These are phyloP conservation scores for Sarcophaga rosellei DNA, from an alignment of 2,888 invertebrate species.

Conservation along the genomic window DNA sequence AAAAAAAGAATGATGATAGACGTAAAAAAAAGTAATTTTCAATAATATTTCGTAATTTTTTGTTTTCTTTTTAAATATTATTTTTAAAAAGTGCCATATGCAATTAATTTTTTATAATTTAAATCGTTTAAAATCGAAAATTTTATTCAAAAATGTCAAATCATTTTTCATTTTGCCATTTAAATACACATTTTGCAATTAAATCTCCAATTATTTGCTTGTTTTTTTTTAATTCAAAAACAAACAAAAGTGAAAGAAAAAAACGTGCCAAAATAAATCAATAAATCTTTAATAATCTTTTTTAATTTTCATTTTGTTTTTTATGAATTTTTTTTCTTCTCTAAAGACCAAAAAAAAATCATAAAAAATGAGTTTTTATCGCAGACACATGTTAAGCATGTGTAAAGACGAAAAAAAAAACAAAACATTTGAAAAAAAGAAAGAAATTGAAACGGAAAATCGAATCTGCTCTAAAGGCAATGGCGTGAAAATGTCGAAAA, in stretches of 20 bases:
- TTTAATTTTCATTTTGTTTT: background rate
- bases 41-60: no score
- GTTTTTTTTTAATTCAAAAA: background rate
- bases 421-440: no score
- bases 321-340: background rate
- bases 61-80: no score
- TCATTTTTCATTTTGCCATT: background rate
- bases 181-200: background rate
- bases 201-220: constrained; percentile 26
- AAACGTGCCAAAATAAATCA: constrained; percentile 51
- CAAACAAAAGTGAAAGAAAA: background rate
- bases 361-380: constrained; percentile 56
- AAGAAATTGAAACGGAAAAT: background rate
- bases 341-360: constrained; percentile 43
- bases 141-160: constrained; percentile 68
- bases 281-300: constrained; percentile 60
- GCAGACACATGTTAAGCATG: constrained; percentile 57
- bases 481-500: constrained; percentile 69
- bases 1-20: no score
- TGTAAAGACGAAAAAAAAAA: constrained; percentile 15
- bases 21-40: no score
- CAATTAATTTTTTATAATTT: constrained; percentile 8
- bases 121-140: constrained; percentile 71
- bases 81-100: no score
- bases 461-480: constrained; percentile 29